Percentiles rank a stretch among this genome's conserved stretches.
Conservation (phyloP, 64 coral and sea anemone genomes). For the Anthopleura sola region DNA sequence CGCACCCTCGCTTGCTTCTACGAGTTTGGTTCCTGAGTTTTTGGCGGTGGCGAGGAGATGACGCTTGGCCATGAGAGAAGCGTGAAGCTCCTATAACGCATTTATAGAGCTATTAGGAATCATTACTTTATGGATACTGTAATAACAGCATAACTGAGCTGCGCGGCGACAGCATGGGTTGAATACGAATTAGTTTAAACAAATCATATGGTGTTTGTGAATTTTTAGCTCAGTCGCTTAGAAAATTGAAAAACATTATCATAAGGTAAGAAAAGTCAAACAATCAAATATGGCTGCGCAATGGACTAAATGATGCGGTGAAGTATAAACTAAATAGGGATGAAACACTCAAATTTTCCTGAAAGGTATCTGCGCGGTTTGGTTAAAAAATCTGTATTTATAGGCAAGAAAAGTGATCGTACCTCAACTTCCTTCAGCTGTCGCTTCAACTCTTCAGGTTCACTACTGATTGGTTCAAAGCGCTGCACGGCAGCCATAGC, state of each 20-base stretch:
- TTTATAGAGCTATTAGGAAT: background rate
- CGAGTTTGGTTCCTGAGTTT: slow-evolving; percentile 60
- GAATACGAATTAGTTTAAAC: too few species aligned
- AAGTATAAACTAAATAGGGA: too few species aligned
- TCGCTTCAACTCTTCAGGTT: slow-evolving; percentile 54
- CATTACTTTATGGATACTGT: too few species aligned
- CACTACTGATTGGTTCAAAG: slow-evolving; percentile 59
- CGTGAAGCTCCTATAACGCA: slow-evolving; percentile 47
- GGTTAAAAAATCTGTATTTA: background rate
- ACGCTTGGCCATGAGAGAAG: slow-evolving; percentile 51
- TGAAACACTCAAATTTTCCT: too few species aligned
- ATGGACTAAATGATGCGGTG: too few species aligned
- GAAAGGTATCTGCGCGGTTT: too few species aligned
- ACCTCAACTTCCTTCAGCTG: slow-evolving; percentile 83
- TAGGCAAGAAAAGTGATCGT: background rate
- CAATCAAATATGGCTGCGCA: too few species aligned
- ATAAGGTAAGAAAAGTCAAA: too few species aligned
- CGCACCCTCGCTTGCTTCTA: slow-evolving; percentile 51
- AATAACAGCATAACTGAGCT: too few species aligned
- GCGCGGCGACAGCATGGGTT: too few species aligned
- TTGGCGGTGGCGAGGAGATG: slow-evolving; percentile 61
- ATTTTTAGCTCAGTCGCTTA: fast-evolving
- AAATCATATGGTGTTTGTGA: too few species aligned
- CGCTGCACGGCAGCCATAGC: slow-evolving; percentile 48
- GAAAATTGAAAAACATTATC: too few species aligned